Evolutionary conservation across 2,797 vertebrate species (phyloP), one percentile per base, ranked within the genome.

Genomic region (Paedocypris micromegethes): DNA sequence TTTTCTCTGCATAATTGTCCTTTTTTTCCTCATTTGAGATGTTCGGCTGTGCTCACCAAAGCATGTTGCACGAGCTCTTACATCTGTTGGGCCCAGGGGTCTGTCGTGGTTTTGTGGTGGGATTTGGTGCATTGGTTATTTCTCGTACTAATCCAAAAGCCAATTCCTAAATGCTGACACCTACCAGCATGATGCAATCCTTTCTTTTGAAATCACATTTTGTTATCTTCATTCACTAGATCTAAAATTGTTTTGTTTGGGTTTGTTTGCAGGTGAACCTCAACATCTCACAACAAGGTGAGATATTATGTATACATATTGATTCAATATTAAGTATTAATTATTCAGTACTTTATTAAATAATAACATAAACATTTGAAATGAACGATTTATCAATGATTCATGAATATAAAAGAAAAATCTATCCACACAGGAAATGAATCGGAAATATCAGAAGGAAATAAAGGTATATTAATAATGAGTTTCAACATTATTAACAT

Each of bases 1-100:
- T 44, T 53, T 64, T 68, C 5, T 43, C 38, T 66, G n/a, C 8
- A 8, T 67, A 38, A 45, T 46, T 53, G n/a, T 56, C 44, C 55
- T n/a, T 4, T 42, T 5, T 49, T 9, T 37, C 46, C 50, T 46
- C 41, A 57, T 47, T 43, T 73, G 58, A 52, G 8, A 53, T 41
- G 8, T 9, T 62, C 56, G 43, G n/a, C 50, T 49, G 9, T 41
- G 38, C 38, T 57, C 45, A 45, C 37, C 37, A 61, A 52, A 68
- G 72, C 76, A 78, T 80, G 78, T 60, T 74, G 76, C 76, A 76
- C 78, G 76, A 64, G 37, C 38, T 61, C 9, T 66, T 48, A 64
- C 46, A 9, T 56, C 42, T 48, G 63, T 61, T 65, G 67, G 67
- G 66, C 37, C 67, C 58, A 43, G 43, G 53, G 9, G 52, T 65